These are phyloP conservation scores for Lasioglossum malachurum DNA, from an alignment of 2,888 invertebrate species.

Conservation along the genomic window DNA sequence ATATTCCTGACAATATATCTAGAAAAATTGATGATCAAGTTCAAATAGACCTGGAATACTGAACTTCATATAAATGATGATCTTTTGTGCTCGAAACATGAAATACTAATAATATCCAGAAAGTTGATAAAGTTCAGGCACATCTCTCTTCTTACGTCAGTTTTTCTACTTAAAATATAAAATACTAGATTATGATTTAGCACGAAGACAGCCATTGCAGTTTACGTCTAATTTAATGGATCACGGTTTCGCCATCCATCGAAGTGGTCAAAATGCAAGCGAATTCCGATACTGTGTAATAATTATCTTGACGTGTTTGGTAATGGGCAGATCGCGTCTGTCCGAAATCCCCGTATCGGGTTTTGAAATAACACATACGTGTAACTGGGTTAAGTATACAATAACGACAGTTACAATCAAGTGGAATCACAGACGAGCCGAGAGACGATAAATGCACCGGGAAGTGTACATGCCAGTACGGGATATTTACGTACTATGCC, in stretches of 20 bases:
- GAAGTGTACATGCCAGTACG: slow-evolving; percentile 41
- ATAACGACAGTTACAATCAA: slow-evolving; percentile 34
- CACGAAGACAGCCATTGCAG: not conserved
- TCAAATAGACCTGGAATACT: too few relatives aligned
- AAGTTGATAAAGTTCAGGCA: not conserved
- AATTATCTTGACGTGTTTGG: slow-evolving; percentile 13
- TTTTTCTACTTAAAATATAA: not conserved
- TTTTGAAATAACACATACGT: not conserved
- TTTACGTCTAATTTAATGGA: not conserved
- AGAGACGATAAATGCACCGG: slow-evolving; percentile 62
- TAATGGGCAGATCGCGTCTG: not conserved
- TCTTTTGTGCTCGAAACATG: too few relatives aligned
- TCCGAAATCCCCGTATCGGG: not conserved
- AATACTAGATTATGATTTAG: not conserved
- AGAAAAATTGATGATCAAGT: too few relatives aligned
- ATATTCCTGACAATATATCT: not conserved
- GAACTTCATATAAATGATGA: too few relatives aligned
- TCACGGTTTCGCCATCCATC: not conserved
- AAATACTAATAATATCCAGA: not conserved
- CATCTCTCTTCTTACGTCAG: not conserved
- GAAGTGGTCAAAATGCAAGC: not conserved
- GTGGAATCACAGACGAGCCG: slow-evolving; percentile 29
- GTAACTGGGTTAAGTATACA: slow-evolving; percentile 35
- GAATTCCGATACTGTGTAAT: slow-evolving; percentile 11
- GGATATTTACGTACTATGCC: slow-evolving; percentile 62